Base-by-base conservation (phyloP, 2,113 vertebrate genomes). In the Tautogolabrus adspersus region DNA sequence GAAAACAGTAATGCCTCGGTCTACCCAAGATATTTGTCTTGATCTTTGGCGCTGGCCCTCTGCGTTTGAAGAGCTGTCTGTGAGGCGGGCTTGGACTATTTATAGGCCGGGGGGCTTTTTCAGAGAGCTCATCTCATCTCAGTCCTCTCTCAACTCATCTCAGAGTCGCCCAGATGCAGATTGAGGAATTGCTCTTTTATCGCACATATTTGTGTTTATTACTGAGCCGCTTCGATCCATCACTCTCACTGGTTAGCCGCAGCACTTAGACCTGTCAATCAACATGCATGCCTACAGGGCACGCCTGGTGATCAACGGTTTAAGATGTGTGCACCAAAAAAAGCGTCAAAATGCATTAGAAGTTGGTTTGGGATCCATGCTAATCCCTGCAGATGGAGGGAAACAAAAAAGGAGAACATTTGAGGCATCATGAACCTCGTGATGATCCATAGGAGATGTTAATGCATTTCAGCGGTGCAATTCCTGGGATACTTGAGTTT, bases 21-120 rank as follows among this genome's bases (percentile, higher is more conserved):
- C 71, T 74, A 79, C 56, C 86, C 72, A 51, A 79, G 65, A 78
- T 84, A 92, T 94, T 92, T 83, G 71, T 92, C 91, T 92, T 89
- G 69, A 86, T 92, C 84, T 85, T 85, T 86, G 79, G 72, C 60
- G 37, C 46, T 11, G 54, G 64, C 67, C 49, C 6, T 13, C 58
- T 65, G 57, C 69, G 83, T 90, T 93, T 93, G 87, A 92, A 93
- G 83, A 60, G 12, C 65, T 30, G 59, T 74, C 58, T 59, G 59
- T 90, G 76, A 71, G 67, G 83, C 70, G 26, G 72, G 40, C 77
- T 78, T 58, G 10, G 65, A 87, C 87, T 83, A 84, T 89, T 93
- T 92, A 88, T 88, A 88, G 88, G 71, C 72, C 38, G 58, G 59
- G 57, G 52, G 74, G 55, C 56, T 80, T 84, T 89, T 88, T 88